These are phyloP conservation scores for Microcaecilia unicolor DNA, from an alignment of 2,797 vertebrate genomes.

Conservation along the genomic window DNA sequence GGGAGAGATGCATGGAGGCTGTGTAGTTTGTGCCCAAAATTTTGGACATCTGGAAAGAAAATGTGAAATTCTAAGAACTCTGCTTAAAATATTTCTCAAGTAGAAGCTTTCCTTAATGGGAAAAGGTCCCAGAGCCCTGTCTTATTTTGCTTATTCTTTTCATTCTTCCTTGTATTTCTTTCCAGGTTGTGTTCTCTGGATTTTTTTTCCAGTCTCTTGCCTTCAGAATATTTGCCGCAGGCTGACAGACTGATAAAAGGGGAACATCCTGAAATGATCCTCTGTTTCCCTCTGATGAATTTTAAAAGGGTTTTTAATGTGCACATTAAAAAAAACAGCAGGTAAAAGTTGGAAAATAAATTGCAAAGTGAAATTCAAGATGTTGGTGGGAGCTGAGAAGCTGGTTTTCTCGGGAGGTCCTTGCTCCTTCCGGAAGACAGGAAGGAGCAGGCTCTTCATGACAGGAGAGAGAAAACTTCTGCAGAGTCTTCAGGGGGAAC, in stretches of 20 bases:
- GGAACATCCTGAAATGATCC: conserved; percentile 2
- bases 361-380: conserved; percentile 83
- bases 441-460: conserved; percentile 60
- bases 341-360: conserved; percentile 48
- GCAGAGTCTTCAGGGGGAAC: conserved; percentile 68
- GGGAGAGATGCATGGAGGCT: too few species aligned
- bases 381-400: conserved; percentile 58
- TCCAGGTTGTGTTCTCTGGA: too few species aligned
- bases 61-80: too few species aligned
- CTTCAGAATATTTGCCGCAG: conserved; percentile 1
- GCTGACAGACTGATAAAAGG: not conserved
- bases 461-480: conserved; percentile 50
- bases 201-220: not conserved
- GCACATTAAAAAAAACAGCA: conserved; percentile 29
- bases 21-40: too few species aligned
- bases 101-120: too few species aligned
- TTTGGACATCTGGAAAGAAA: too few species aligned
- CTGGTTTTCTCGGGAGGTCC: conserved; percentile 60
- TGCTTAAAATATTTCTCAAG: too few species aligned
- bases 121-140: too few species aligned
- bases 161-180: conserved; percentile 16
- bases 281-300: conserved; percentile 8
- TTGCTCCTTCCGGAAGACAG: conserved; percentile 60
- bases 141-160: conserved; percentile 25
- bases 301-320: conserved; percentile 5